Percentiles rank a stretch among this genome's conserved stretches.
phyloP scores from a whole-genome alignment of 2,113 vertebrate species.

The Charina bottae region DNA sequence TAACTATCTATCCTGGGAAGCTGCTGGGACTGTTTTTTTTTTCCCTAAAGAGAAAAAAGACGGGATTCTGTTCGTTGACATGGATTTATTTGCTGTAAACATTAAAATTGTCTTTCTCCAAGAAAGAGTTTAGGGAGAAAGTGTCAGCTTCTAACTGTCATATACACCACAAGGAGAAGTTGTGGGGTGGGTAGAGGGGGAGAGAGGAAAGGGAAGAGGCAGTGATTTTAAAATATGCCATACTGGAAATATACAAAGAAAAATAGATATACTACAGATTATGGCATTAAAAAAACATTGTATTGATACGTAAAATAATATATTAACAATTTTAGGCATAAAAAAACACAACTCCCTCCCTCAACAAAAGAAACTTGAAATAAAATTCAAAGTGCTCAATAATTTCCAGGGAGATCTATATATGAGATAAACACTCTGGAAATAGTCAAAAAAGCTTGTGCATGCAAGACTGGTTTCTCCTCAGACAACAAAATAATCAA shows the following conservation, averaged over 20 bases:
- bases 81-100: constrained; percentile 97
- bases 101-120: constrained; percentile 96
- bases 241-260: constrained; percentile 81
- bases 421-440: constrained; percentile 84
- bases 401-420: constrained; percentile 85
- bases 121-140: constrained; percentile 84
- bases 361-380: constrained; percentile 68
- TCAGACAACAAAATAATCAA: constrained; percentile 97
- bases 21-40: neutral
- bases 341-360: neutral
- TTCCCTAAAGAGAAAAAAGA: constrained; percentile 70
- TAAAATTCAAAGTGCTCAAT: constrained; percentile 88
- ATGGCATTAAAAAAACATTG: constrained; percentile 76
- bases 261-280: constrained; percentile 74
- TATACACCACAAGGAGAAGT: constrained; percentile 80
- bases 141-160: constrained; percentile 77
- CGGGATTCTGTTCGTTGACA: constrained; percentile 75
- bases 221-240: constrained; percentile 78
- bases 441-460: constrained; percentile 88
- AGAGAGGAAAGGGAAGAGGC: constrained; percentile 74
- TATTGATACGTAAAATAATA: constrained; percentile 82
- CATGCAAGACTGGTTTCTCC: constrained; percentile 93
- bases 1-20: neutral
- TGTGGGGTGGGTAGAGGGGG: constrained; percentile 63
- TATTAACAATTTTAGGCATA: constrained; percentile 87